These are phyloP conservation scores for Astropecten irregularis DNA, from an alignment of 53 echinoderm and acorn worm genomes.

Conservation along the genomic window DNA sequence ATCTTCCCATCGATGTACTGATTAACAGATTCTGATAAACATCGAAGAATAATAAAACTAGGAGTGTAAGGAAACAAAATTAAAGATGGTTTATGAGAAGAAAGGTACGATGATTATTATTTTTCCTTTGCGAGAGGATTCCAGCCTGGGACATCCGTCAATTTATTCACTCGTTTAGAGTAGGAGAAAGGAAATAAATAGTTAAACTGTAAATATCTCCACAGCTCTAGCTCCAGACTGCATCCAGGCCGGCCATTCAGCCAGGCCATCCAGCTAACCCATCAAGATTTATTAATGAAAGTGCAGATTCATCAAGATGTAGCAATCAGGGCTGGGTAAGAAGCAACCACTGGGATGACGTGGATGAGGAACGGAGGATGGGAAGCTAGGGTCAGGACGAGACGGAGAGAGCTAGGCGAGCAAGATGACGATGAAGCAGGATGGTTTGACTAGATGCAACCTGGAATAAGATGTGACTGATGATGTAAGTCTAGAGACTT, in stretches of 20 bases:
- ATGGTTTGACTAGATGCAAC: not conserved
- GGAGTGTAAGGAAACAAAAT: too few relatives aligned
- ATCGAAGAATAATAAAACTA: too few relatives aligned
- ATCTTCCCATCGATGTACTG: too few relatives aligned
- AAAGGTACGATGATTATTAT: too few relatives aligned
- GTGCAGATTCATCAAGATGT: conserved; percentile 57
- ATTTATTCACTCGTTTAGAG: not conserved
- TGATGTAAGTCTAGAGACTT: conserved; percentile 22
- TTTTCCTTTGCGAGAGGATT: too few relatives aligned
- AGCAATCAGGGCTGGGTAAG: conserved; percentile 35
- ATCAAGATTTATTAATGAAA: conserved; percentile 54
- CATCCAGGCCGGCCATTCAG: conserved; percentile 7
- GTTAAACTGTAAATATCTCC: not conserved
- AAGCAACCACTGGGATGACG: not conserved
- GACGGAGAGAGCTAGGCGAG: not conserved
- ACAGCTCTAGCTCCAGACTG: not conserved
- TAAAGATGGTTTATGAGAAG: too few relatives aligned
- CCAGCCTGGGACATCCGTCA: not conserved
- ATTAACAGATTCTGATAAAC: too few relatives aligned
- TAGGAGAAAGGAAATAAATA: not conserved
- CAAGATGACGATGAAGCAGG: too few relatives aligned
- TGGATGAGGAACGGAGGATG: not conserved
- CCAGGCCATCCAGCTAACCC: too few relatives aligned
- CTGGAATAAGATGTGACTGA: conserved; percentile 49
- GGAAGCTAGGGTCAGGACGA: not conserved